A percentile compares a stretch with the other conserved stretches of the same genome.
Conservation (phyloP, 2,888 invertebrate species). For the Microctonus hyperodae region DNA sequence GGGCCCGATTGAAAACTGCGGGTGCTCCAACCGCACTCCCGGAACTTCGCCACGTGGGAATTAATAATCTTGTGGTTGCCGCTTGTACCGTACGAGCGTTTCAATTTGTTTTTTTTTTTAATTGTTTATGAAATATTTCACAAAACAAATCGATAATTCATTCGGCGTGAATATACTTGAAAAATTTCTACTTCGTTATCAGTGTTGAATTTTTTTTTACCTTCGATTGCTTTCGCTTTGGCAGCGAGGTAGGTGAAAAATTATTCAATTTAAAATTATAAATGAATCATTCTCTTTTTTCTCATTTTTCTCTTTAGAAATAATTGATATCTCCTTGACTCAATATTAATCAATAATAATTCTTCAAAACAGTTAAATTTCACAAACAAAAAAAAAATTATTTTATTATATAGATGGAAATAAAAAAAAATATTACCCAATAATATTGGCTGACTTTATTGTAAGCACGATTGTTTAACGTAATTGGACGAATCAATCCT, state of each 20-base stretch:
- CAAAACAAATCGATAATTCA: conserved; percentile 28
- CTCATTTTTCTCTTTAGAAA: neutral
- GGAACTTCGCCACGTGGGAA: conserved; percentile 24
- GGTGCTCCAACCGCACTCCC: conserved; percentile 31
- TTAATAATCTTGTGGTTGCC: conserved; percentile 24
- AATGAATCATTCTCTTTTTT: neutral
- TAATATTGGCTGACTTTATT: conserved; percentile 34
- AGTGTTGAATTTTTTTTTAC: conserved; percentile 21
- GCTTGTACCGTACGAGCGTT: conserved; percentile 2
- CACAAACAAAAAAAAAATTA: neutral
- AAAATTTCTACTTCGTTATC: conserved; percentile 4
- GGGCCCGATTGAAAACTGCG: conserved; percentile 32
- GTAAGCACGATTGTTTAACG: conserved; percentile 52
- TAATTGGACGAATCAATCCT: conserved; percentile 59
- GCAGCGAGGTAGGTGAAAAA: conserved; percentile 42
- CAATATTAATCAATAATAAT: conserved; percentile 1
- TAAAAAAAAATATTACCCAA: conserved; percentile 42
- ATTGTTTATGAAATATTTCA: conserved; percentile 27
- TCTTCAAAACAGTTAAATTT: neutral
- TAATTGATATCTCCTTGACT: neutral
- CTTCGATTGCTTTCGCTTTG: conserved; percentile 36
- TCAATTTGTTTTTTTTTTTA: conserved; percentile 10
- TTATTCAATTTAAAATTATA: conserved; percentile 39
- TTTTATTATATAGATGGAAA: conserved; percentile 12
- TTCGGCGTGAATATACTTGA: conserved; percentile 8